Evolutionary conservation across 2,888 invertebrate genomes (phyloP).

Genomic region (Cenopis cana): DNA sequence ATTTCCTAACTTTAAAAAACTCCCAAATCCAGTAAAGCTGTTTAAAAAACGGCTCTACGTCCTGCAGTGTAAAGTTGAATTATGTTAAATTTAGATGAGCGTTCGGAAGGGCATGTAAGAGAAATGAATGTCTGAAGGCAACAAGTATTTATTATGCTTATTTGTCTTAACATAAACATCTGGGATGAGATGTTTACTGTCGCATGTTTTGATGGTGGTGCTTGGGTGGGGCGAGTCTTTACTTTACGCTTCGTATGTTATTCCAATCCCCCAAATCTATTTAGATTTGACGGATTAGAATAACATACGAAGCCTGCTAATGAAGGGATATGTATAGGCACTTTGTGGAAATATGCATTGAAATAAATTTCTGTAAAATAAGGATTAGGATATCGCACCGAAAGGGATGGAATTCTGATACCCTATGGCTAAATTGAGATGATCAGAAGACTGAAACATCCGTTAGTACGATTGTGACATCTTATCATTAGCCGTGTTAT

Average conservation of each 20-base stretch:
- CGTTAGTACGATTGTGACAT: too few relatives aligned
- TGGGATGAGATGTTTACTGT: slow-evolving; percentile 37
- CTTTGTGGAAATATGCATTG: background rate
- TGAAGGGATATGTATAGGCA: background rate
- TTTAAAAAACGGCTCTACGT: slow-evolving; percentile 1
- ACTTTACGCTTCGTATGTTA: too few relatives aligned
- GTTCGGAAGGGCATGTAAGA: slow-evolving; percentile 17
- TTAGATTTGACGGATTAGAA: slow-evolving; percentile 28
- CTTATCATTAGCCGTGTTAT: too few relatives aligned
- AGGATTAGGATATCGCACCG: too few relatives aligned
- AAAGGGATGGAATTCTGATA: too few relatives aligned
- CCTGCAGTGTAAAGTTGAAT: background rate
- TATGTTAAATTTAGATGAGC: background rate
- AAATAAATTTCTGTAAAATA: too few relatives aligned
- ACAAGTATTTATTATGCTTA: slow-evolving; percentile 44
- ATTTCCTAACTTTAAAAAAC: slow-evolving; percentile 22
- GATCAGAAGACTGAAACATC: too few relatives aligned
- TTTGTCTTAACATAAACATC: slow-evolving; percentile 40
- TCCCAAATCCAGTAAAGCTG: background rate
- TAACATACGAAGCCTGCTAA: slow-evolving; percentile 22
- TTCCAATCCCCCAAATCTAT: too few relatives aligned
- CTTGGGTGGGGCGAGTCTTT: slow-evolving; percentile 19
- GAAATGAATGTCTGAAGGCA: slow-evolving; percentile 37
- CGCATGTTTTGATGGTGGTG: slow-evolving; percentile 31
- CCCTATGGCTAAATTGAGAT: too few relatives aligned